Conservation (phyloP, 2,797 vertebrate genomes). For the Notolepis coatsorum region DNA sequence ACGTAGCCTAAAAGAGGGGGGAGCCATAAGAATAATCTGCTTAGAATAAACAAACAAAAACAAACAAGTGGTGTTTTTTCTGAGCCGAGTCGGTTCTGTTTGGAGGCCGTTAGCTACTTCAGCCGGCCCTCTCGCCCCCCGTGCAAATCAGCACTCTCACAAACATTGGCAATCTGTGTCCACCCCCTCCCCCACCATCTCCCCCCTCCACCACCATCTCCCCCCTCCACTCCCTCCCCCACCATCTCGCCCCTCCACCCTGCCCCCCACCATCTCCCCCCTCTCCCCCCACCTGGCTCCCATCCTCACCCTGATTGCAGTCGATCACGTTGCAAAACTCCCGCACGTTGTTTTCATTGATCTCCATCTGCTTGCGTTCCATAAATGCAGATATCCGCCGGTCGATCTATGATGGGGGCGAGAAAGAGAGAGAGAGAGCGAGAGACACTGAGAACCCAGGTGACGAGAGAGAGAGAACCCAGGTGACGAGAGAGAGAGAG, state of each 20-base stretch:
- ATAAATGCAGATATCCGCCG: conserved; percentile 99
- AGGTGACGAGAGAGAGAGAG: no score
- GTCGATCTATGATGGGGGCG: conserved; percentile 87
- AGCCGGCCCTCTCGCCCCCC: conserved; percentile 79
- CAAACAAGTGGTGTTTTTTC: conserved; percentile 46
- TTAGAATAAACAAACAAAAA: conserved; percentile 31
- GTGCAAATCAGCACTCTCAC: conserved; percentile 85
- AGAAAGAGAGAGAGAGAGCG: no score
- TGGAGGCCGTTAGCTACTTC: conserved; percentile 78
- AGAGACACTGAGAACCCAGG: conserved; percentile 13
- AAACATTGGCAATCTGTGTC: conserved; percentile 85
- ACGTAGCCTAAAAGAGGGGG: no score
- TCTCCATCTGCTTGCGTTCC: conserved; percentile 99
- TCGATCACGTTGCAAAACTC: conserved; percentile 99
- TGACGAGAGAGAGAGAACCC: no score
- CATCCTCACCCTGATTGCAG: conserved; percentile 99
- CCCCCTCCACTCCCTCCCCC: neutral
- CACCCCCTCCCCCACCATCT: conserved; percentile 60
- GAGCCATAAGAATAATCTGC: no score
- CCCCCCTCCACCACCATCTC: conserved; percentile 27
- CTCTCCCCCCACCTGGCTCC: conserved; percentile 49
- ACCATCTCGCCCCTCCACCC: conserved; percentile 44
- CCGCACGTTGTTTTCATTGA: conserved; percentile 99
- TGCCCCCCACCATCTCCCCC: conserved; percentile 17
- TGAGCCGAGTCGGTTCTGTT: conserved; percentile 70